Conservation (phyloP, 2,888 invertebrate genomes). For the Galerucella nymphaeae region DNA sequence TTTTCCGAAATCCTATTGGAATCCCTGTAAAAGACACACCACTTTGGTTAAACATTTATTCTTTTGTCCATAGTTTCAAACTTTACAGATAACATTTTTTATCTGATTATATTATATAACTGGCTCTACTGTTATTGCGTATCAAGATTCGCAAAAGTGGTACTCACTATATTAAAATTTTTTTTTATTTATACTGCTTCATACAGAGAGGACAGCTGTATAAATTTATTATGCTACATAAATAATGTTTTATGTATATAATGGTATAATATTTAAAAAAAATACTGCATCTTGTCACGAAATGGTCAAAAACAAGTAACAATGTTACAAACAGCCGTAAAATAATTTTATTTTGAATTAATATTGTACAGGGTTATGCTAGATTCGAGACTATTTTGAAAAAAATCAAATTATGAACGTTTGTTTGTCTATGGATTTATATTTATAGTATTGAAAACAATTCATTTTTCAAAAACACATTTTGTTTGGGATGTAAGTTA, state of each 20-base stretch:
- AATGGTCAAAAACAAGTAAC: too few relatives aligned
- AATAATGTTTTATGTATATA: neutral
- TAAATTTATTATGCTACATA: neutral
- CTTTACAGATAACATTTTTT: neutral
- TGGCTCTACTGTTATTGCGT: neutral
- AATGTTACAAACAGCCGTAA: too few relatives aligned
- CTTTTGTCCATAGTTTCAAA: neutral
- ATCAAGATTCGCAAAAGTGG: neutral
- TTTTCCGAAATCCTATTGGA: too few relatives aligned
- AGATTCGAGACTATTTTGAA: too few relatives aligned
- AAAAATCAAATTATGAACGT: too few relatives aligned
- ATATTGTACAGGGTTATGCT: too few relatives aligned
- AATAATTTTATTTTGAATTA: too few relatives aligned
- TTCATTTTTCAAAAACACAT: neutral
- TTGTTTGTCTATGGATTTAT: neutral
- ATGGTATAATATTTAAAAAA: neutral
- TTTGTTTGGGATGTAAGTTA: neutral
- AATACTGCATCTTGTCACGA: neutral
- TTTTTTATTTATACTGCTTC: neutral
- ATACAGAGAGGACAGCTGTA: neutral
- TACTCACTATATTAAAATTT: neutral
- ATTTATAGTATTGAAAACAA: neutral
- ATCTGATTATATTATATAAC: neutral
- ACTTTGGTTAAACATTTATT: too few relatives aligned
- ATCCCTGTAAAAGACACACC: too few relatives aligned